Evolutionary conservation across 2,888 invertebrate species (phyloP).

Genomic region (Gortyna flavago): DNA sequence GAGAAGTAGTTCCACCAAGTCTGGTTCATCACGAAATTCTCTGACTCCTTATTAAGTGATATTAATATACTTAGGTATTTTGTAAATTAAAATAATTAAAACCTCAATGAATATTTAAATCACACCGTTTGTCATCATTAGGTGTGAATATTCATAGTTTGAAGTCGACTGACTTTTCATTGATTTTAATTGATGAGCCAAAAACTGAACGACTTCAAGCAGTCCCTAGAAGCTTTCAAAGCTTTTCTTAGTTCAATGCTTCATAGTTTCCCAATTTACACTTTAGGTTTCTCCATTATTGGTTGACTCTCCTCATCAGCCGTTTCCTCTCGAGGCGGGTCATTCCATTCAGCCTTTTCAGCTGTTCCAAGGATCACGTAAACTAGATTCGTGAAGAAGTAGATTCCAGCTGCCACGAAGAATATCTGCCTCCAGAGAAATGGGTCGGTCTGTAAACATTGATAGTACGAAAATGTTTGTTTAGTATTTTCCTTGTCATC

Average conservation of each 20-base stretch:
- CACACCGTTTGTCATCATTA: conserved; percentile 38
- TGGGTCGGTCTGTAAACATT: conserved; percentile 89
- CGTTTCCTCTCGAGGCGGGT: conserved; percentile 72
- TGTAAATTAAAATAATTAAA: conserved; percentile 27
- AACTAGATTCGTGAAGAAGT: conserved; percentile 91
- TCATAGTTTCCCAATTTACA: not conserved
- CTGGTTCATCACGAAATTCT: conserved; percentile 3
- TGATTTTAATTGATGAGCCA: conserved; percentile 39
- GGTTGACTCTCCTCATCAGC: conserved; percentile 46
- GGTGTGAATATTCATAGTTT: conserved; percentile 45
- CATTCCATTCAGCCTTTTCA: conserved; percentile 93
- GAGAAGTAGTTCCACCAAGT: not conserved
- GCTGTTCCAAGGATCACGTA: conserved; percentile 92
- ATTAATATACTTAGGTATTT: conserved; percentile 25
- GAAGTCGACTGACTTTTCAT: conserved; percentile 48
- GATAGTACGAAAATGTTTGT: not conserved
- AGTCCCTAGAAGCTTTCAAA: conserved; percentile 31
- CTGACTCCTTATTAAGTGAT: not conserved
- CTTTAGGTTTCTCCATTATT: conserved; percentile 45
- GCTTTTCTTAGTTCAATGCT: conserved; percentile 13
- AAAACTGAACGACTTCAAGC: conserved; percentile 47
- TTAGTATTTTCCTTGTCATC: not conserved
- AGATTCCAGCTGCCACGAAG: conserved; percentile 92
- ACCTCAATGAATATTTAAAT: conserved; percentile 35
- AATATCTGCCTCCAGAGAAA: conserved; percentile 94